phyloP scores from a whole-genome alignment of 2,888 invertebrate species.

The Torymus tubicola region DNA sequence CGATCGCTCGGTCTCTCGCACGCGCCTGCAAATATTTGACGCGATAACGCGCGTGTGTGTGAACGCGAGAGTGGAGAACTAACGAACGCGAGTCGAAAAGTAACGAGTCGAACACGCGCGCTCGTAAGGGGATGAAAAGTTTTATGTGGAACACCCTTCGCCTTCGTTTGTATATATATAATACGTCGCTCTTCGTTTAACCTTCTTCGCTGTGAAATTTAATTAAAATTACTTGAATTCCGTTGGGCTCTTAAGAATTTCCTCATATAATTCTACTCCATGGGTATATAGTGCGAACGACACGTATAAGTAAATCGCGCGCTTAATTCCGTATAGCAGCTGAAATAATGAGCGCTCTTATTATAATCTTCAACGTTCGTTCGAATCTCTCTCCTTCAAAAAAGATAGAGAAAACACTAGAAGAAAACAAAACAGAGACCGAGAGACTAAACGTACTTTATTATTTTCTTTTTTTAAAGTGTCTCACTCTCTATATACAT shows the following conservation, averaged over 20 bases:
- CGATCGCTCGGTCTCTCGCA: background rate
- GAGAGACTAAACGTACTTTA: background rate
- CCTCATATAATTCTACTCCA: background rate
- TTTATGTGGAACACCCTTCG: background rate
- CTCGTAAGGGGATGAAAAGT: too few relatives aligned
- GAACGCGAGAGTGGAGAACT: too few relatives aligned
- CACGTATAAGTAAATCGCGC: too few relatives aligned
- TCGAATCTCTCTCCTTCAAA: too few relatives aligned
- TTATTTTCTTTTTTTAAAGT: slow-evolving; percentile 40
- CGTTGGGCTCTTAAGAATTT: slow-evolving; percentile 49
- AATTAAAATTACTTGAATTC: slow-evolving; percentile 75
- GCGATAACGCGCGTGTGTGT: too few relatives aligned
- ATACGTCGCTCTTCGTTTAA: slow-evolving; percentile 50
- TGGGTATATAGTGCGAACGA: too few relatives aligned
- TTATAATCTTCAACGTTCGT: too few relatives aligned
- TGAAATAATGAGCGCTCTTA: too few relatives aligned
- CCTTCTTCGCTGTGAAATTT: slow-evolving; percentile 62
- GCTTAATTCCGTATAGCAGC: too few relatives aligned
- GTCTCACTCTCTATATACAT: slow-evolving; percentile 51
- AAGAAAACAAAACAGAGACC: background rate
- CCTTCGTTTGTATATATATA: background rate
- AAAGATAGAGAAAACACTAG: background rate
- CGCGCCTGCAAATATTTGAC: background rate
- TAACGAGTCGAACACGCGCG: too few relatives aligned
- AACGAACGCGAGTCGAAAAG: too few relatives aligned